Base-by-base conservation (phyloP, 1,140 invertebrate species). In the Neelides sp. region DNA sequence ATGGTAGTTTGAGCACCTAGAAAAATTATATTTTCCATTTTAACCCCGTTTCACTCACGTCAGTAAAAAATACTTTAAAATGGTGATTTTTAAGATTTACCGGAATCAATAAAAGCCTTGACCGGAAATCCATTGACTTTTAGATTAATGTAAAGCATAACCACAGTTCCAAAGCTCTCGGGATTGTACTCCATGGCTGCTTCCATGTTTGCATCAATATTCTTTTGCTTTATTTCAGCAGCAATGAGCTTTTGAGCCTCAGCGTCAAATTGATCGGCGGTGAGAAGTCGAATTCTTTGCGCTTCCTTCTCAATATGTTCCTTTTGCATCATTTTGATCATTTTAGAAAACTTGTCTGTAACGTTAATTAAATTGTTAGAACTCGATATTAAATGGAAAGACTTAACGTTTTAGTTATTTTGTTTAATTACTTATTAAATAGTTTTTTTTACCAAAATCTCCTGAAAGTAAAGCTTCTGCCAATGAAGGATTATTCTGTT, bases 171-270 rank as follows among this genome's bases (percentile, higher is more conserved):
- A 72, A 97, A 98, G 17, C 86, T 93, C 68, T 98, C 93, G 0
- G 94, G 94, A 71, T 93, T 92, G 65, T 89, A 92, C 65, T 98
- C 93, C 78, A 98, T 95, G 1, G 93, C 94, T 1, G 89, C 89
- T 64, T 96, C 90, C 93, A 97, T 98, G 66, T 97, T 97, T 0
- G 86, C 86, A 72, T 97, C 90, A 51, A 97, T 93, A 68, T 96
- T 96, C 65, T 94, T 90, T 63, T 91, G 83, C 59, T 81, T 76
- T 49, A 96, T 96, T 73, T 95, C 89, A 65, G 94, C 91, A 13
- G 89, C 91, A 62, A 98, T 98, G 48, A 94, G 73, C 58, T 80
- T 74, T 66, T 98, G 93, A 0, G 89, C 86, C 68, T 94, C 90
- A 2, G 85, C 79, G 69, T 96, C 90, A 69, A 97, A 96, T 1